Evolutionary conservation across 1,140 invertebrate genomes (phyloP).

Genomic region (Antheraea pernyi): DNA sequence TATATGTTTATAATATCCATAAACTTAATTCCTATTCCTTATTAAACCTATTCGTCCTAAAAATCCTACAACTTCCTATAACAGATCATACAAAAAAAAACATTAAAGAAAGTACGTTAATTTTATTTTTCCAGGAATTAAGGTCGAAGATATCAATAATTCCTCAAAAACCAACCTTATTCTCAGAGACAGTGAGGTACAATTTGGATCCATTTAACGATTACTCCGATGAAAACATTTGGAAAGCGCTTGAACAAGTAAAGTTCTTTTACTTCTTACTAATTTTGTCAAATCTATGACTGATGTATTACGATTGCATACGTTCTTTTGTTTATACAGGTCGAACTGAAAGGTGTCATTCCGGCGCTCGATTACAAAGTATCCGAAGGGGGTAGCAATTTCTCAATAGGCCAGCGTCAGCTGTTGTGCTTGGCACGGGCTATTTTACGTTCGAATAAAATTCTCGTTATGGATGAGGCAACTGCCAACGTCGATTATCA

Average conservation of each 20-base stretch:
- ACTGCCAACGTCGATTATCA: slow-evolving; percentile 86
- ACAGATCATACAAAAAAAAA: not conserved
- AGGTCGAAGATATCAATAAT: slow-evolving; percentile 86
- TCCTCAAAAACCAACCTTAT: slow-evolving; percentile 87
- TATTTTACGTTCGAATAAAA: slow-evolving; percentile 87
- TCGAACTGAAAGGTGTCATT: slow-evolving; percentile 80
- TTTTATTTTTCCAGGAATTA: slow-evolving; percentile 42
- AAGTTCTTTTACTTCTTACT: not conserved
- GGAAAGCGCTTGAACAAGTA: slow-evolving; percentile 84
- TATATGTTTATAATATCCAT: too few species aligned
- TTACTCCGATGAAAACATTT: slow-evolving; percentile 82
- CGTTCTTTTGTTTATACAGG: slow-evolving; percentile 41
- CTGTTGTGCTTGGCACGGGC: slow-evolving; percentile 91
- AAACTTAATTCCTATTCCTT: too few species aligned
- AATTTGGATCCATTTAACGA: slow-evolving; percentile 87
- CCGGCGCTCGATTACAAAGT: slow-evolving; percentile 82
- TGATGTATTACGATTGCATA: not conserved
- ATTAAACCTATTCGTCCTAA: too few species aligned
- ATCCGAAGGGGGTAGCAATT: slow-evolving; percentile 87
- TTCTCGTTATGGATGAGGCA: slow-evolving; percentile 85
- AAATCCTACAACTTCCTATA: too few species aligned
- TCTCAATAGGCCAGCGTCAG: slow-evolving; percentile 92
- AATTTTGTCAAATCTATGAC: not conserved
- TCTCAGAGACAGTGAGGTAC: slow-evolving; percentile 84
- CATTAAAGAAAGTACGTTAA: not conserved